These are phyloP conservation scores for Fukomys damarensis DNA, from an alignment of 2,113 vertebrate species.

Conservation along the genomic window DNA sequence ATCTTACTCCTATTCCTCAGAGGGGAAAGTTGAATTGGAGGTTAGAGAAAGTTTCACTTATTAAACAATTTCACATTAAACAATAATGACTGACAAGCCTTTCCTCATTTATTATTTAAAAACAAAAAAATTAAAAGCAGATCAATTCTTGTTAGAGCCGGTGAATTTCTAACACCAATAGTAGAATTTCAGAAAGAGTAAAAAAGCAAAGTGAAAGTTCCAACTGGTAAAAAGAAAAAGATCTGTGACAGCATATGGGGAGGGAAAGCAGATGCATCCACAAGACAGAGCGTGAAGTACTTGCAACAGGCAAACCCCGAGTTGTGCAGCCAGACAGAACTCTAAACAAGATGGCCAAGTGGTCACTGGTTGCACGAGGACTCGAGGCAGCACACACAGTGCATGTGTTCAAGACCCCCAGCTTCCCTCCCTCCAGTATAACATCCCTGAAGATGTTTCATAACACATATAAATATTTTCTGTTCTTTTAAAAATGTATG, in stretches of 20 bases:
- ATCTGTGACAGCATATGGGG: background rate
- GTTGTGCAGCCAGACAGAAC: background rate
- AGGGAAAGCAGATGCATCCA: background rate
- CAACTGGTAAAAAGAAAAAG: background rate
- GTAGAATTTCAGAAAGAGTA: background rate
- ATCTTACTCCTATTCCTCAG: background rate
- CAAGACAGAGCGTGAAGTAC: background rate
- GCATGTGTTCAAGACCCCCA: background rate
- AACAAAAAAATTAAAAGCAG: background rate
- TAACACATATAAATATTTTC: background rate
- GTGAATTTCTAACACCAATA: slow-evolving; percentile 40
- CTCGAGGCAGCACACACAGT: too few species aligned
- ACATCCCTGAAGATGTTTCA: background rate
- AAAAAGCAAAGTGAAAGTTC: slow-evolving; percentile 2
- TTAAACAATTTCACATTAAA: slow-evolving; percentile 13
- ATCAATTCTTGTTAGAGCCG: background rate
- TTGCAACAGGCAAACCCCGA: background rate
- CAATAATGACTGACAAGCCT: background rate
- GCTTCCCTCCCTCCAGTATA: background rate
- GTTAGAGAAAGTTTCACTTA: background rate
- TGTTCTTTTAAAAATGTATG: too few species aligned
- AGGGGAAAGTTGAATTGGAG: background rate
- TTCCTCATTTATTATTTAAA: slow-evolving; percentile 18
- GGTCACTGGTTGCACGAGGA: background rate
- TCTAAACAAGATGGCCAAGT: background rate